Evolutionary conservation across 2,797 vertebrate species (phyloP), one percentile per base, ranked within the genome.

Genomic region (Cheirogaleus major): DNA sequence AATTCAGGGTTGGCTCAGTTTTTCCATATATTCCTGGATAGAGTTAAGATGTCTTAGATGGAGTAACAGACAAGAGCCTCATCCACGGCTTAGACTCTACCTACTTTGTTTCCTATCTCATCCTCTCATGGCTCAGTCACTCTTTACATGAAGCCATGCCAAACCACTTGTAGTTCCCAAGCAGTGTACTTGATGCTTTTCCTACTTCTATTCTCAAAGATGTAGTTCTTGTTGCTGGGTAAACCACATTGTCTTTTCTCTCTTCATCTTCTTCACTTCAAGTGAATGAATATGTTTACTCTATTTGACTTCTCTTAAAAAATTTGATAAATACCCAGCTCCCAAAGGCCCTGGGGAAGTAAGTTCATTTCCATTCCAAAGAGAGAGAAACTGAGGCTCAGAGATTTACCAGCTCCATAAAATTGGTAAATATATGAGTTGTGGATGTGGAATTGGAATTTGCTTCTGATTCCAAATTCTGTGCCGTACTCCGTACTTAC

Each of bases 381-480:
- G 13, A 67, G 8, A 70, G 45, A 18, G 30, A 96, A 65, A 69
- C 3, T 65, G 61, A 89, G 17, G 6, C 20, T 94, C 41, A 78
- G 76, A 80, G 11, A 87, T 73, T 67, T 50, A 89, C 11, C 5
- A 83, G 32, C 20, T 72, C 48, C 38, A 91, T 63, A 59, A 61
- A 72, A 69, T 41, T 73, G 32, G 50, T 70, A 63, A 82, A 86
- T 43, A 57, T 17, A 13, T 75, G 52, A 67, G 5, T 67, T 92
- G 32, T 72, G 2, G 23, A 48, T 12, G 38, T 81, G 22, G 30
- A 92, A 59, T 61, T 86, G 32, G 83, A 90, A 81, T 92, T 90
- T 87, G 7, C 38, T 93, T 91, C 76, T 67, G 35, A 72, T 76
- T 94, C 38, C 5, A 70, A 95, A 81, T 88, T 89, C 55, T 89